Evolutionary conservation across 2,888 invertebrate species (phyloP), one percentile per base, ranked within the genome.

Genomic region (Anaspis maculata): DNA sequence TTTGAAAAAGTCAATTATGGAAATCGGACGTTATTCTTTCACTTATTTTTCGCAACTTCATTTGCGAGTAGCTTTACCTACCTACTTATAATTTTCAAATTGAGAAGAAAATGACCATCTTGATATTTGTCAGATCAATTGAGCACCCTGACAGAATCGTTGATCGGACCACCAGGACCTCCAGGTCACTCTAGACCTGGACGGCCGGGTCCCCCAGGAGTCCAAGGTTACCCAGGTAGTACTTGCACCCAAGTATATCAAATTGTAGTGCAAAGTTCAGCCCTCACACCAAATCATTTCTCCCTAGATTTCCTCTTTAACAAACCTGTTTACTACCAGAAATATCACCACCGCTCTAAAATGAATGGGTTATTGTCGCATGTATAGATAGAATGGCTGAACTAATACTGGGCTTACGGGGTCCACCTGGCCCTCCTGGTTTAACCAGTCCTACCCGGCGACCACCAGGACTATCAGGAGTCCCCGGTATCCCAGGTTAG

Each of bases 341-440:
- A 19, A 19, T 19, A 9, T 19, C 21, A 19, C 21, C 21, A 6
- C 6, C 21, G 9, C 21, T 9, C n/a, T n/a, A n/a, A n/a, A n/a
- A 19, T 19, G 9, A 19, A 6, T 9, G 9, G 19, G 5, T 19
- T 19, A 6, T 19, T 19, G 19, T 19, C 9, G 19, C 5, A 19
- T 19, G 5, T 9, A 19, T 19, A 74, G 76, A 75, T 57, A 69
- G 69, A 56, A 44, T 71, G 62, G 72, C 72, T 55, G 74, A 74
- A 61, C 62, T 77, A 62, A 68, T 68, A 24, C 61, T 69, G 47
- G 73, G 73, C 48, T 69, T 76, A 24, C 69, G 74, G 50, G 88
- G 87, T 10, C 80, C 79, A 40, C 77, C 81, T 22, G 87, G 87
- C 1, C 71, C 74, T 41, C 70, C 73, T 44, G 76, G 76, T 40